Conservation (phyloP, 2,888 invertebrate species). For the Osedax fenrisi region DNA sequence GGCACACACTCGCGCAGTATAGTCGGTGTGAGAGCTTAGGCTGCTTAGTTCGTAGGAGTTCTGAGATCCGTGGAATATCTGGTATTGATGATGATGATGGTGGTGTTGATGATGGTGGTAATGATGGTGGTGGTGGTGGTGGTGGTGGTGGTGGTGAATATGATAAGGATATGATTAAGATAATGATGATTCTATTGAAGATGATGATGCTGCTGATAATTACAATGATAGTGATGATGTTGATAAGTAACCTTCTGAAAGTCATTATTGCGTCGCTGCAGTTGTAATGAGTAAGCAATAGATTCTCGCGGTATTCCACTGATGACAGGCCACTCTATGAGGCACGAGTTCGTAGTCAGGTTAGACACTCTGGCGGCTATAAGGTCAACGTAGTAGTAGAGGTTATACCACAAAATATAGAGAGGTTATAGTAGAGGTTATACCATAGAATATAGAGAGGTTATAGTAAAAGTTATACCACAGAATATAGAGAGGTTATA, state of each 20-base stretch:
- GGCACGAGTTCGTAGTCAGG: slow-evolving; percentile 55
- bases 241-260: neutral
- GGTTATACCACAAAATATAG: too few species aligned
- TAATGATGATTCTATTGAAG: neutral
- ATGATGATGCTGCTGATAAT: neutral
- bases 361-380: slow-evolving; percentile 58
- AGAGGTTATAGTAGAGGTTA: too few species aligned
- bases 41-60: slow-evolving; percentile 55
- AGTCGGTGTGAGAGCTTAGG: slow-evolving; percentile 65
- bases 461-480: too few species aligned
- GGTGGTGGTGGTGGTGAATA: neutral
- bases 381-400: too few species aligned
- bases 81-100: slow-evolving; percentile 25
- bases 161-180: neutral
- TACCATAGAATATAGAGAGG: too few species aligned
- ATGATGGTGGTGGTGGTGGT: neutral
- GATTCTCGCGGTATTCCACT: neutral
- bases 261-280: neutral
- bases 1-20: slow-evolving; percentile 66
- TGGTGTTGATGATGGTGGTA: neutral
- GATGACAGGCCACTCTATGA: slow-evolving; percentile 58
- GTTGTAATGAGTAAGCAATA: neutral
- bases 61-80: slow-evolving; percentile 53
- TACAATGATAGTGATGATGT: neutral
- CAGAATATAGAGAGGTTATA: too few species aligned